Percentiles rank a stretch among this genome's conserved stretches.
Conservation (phyloP, 2,113 vertebrate genomes). For the Conger conger region DNA sequence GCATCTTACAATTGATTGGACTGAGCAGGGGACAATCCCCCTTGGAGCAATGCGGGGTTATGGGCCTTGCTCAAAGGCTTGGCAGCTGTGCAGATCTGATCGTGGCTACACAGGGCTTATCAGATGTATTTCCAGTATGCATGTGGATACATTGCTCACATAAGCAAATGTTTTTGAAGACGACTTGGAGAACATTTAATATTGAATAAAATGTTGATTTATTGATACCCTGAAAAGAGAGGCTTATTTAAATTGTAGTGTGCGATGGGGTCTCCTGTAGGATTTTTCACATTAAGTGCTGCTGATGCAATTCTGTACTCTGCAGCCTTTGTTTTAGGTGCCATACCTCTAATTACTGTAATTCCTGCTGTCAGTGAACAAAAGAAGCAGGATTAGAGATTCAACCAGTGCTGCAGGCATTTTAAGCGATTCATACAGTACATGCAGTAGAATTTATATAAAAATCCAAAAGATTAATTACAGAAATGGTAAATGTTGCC, state of each 20-base stretch:
- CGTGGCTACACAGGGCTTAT: too few relatives aligned
- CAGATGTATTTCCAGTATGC: too few relatives aligned
- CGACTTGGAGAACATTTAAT: not conserved
- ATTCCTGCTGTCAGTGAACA: constrained; percentile 54
- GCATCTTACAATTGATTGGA: too few relatives aligned
- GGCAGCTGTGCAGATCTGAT: too few relatives aligned
- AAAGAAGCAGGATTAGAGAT: constrained; percentile 29
- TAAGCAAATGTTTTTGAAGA: not conserved
- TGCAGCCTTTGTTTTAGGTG: constrained; percentile 29
- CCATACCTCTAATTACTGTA: constrained; percentile 52
- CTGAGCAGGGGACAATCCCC: too few relatives aligned
- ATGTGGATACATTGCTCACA: not conserved
- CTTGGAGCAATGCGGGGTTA: too few relatives aligned
- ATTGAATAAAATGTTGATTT: constrained; percentile 11
- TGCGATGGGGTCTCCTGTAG: not conserved
- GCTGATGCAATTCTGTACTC: constrained; percentile 28
- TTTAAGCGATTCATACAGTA: not conserved
- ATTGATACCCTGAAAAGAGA: not conserved
- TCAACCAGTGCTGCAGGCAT: not conserved
- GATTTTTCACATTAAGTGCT: constrained; percentile 3
- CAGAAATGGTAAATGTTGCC: not conserved
- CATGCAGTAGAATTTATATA: not conserved
- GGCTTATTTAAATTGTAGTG: not conserved
- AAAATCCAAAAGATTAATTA: too few relatives aligned
- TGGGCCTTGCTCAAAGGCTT: too few relatives aligned